Conservation (phyloP, 2,797 vertebrate species). For the Typhlichthys eigenmanni region DNA sequence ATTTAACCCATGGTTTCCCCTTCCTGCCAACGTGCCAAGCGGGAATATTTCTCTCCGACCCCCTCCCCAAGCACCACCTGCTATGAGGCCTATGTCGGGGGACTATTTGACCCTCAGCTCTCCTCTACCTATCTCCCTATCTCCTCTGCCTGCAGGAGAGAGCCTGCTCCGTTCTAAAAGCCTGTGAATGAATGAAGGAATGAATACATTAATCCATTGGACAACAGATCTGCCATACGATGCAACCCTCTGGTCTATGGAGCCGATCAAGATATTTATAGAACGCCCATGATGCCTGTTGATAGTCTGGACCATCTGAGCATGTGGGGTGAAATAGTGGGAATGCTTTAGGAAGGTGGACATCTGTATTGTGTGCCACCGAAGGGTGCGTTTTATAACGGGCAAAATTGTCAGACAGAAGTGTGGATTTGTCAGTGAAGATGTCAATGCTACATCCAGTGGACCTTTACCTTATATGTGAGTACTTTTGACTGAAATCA, state of each 20-base stretch:
- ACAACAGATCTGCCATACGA: conserved; percentile 49
- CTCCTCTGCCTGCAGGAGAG: conserved; percentile 75
- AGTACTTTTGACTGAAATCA: conserved; percentile 61
- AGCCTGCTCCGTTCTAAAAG: conserved; percentile 62
- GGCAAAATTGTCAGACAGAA: background rate
- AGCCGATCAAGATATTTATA: conserved; percentile 22
- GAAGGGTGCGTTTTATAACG: too few relatives aligned
- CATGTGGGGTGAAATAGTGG: conserved; percentile 17
- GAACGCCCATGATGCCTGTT: conserved; percentile 29
- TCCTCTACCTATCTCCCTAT: conserved; percentile 54
- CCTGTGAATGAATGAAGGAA: conserved; percentile 74
- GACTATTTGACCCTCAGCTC: conserved; percentile 25
- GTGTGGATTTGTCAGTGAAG: conserved; percentile 40
- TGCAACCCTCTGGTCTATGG: conserved; percentile 53
- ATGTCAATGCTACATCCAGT: conserved; percentile 34
- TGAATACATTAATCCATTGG: conserved; percentile 58
- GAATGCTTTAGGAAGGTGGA: conserved; percentile 26
- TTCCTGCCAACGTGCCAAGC: conserved; percentile 21
- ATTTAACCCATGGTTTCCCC: conserved; percentile 18
- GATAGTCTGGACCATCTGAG: conserved; percentile 60
- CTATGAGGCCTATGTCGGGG: conserved; percentile 50
- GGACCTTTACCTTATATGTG: conserved; percentile 44
- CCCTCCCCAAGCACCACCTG: conserved; percentile 23
- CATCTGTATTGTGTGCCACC: background rate
- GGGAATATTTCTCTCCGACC: conserved; percentile 32